phyloP scores from a whole-genome alignment of 2,888 invertebrate genomes.

The Tridacna gigas region DNA sequence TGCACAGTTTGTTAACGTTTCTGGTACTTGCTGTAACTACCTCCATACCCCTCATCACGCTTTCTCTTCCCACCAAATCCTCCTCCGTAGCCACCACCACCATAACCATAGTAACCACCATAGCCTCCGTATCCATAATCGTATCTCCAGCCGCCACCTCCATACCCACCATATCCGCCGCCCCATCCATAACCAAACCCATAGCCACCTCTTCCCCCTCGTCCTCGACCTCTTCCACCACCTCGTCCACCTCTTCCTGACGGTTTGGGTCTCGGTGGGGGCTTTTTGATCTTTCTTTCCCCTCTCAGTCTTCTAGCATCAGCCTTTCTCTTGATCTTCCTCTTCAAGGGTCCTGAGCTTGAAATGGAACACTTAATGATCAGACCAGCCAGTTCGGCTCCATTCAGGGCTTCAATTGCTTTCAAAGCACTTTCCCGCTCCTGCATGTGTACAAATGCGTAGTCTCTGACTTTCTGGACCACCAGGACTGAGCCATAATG shows the following conservation, averaged over 20 bases:
- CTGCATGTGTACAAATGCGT: slow-evolving; percentile 61
- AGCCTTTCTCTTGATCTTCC: slow-evolving; percentile 37
- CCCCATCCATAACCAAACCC: slow-evolving; percentile 12
- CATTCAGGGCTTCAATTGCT: slow-evolving; percentile 50
- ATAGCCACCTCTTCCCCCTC: slow-evolving; percentile 7
- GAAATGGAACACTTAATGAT: slow-evolving; percentile 49
- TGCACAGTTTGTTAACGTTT: neutral
- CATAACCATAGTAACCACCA: slow-evolving; percentile 19
- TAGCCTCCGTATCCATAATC: neutral
- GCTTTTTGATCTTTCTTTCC: slow-evolving; percentile 27
- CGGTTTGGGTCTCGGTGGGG: slow-evolving; percentile 20
- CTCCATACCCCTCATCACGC: slow-evolving; percentile 19
- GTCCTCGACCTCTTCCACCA: neutral
- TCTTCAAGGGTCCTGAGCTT: slow-evolving; percentile 45
- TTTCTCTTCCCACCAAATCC: slow-evolving; percentile 15
- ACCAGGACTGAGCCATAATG: slow-evolving; percentile 49
- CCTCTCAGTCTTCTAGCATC: slow-evolving; percentile 36
- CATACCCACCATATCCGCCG: slow-evolving; percentile 17
- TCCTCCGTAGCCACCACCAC: neutral
- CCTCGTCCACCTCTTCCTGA: neutral
- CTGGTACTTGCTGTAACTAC: slow-evolving; percentile 15
- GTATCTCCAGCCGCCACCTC: neutral
- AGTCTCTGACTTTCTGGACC: slow-evolving; percentile 61
- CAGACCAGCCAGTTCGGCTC: slow-evolving; percentile 37
- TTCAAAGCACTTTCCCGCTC: slow-evolving; percentile 42